phyloP scores from a whole-genome alignment of 2,113 vertebrate genomes.

The Gymnorhina tibicen region DNA sequence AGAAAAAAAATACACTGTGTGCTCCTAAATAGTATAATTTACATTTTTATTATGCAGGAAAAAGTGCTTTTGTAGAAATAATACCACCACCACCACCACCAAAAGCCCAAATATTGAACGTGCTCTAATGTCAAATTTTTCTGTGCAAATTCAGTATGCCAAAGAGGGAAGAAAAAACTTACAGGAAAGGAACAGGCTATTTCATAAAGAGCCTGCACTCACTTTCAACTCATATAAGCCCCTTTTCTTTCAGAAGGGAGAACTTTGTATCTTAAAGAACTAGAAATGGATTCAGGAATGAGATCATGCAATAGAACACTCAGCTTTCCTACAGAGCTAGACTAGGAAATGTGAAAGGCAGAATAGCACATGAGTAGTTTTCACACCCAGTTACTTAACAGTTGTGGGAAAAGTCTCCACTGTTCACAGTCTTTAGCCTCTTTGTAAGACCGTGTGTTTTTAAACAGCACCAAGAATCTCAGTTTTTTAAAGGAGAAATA shows the following conservation, averaged over 20 bases:
- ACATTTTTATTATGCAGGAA: not conserved
- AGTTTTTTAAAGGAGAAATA: not conserved
- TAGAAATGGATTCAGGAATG: not conserved
- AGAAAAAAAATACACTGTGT: not conserved
- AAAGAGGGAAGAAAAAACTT: not conserved
- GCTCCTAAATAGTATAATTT: not conserved
- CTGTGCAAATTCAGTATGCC: not conserved
- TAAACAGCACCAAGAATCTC: not conserved
- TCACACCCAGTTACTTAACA: not conserved
- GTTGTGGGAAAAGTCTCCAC: not conserved
- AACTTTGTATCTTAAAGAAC: not conserved
- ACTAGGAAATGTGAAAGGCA: not conserved
- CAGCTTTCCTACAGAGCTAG: not conserved
- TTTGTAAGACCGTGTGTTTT: not conserved
- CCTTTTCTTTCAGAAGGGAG: not conserved
- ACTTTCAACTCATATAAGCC: not conserved
- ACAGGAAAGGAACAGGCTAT: not conserved
- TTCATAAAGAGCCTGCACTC: not conserved
- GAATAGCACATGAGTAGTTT: not conserved
- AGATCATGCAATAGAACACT: not conserved
- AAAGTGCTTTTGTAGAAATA: not conserved
- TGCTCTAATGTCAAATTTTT: not conserved
- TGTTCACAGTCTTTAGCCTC: not conserved
- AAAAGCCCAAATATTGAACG: not conserved
- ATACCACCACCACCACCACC: not conserved